Evolutionary conservation across 2,113 vertebrate genomes (phyloP).

Genomic region (Mirza zaza): DNA sequence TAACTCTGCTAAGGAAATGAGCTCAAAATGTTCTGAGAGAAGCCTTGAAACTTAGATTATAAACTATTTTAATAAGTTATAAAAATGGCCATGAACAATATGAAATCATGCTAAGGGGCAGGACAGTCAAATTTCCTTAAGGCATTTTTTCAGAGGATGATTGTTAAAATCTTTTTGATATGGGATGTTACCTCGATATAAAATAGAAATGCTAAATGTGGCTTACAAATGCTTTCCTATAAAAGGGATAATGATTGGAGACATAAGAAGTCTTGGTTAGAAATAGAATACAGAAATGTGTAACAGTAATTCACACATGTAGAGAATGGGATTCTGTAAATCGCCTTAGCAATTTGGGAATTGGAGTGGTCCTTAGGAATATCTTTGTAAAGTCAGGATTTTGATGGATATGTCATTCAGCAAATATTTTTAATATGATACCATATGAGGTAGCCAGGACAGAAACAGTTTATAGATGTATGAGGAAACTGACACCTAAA

Average conservation of each 20-base stretch:
- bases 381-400: not conserved
- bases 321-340: not conserved
- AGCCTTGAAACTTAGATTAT: not conserved
- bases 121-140: not conserved
- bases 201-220: not conserved
- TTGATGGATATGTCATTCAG: not conserved
- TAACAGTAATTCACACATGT: not conserved
- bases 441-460: not conserved
- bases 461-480: not conserved
- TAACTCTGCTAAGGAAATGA: not conserved
- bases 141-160: not conserved
- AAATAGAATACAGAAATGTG: not conserved
- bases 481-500: not conserved
- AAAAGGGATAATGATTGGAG: not conserved
- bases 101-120: not conserved
- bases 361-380: not conserved
- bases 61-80: slow-evolving; percentile 32
- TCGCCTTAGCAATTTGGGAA: not conserved
- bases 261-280: not conserved
- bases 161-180: slow-evolving; percentile 22
- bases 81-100: not conserved
- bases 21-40: not conserved
- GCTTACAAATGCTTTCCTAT: not conserved
- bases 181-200: not conserved
- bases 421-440: not conserved